Conservation (phyloP, 2,797 vertebrate genomes). For the Tadarida brasiliensis region DNA sequence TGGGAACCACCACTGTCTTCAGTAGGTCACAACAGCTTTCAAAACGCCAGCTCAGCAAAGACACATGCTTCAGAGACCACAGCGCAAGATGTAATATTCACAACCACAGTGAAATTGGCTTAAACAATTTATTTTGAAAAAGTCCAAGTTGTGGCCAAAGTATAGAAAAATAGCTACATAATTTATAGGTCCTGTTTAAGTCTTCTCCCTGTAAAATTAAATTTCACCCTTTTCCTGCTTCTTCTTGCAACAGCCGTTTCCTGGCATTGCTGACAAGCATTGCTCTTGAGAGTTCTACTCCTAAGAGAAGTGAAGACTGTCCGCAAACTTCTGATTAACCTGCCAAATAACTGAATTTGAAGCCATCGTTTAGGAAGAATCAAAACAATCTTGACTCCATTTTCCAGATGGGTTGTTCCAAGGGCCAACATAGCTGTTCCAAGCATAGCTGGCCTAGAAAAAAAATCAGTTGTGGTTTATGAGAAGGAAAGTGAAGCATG, state of each 20-base stretch:
- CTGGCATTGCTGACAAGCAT: background rate
- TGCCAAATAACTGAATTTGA: conserved; percentile 2
- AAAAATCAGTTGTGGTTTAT: conserved; percentile 6
- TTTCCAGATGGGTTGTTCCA: conserved; percentile 28
- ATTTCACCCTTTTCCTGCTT: conserved; percentile 15
- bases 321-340: background rate
- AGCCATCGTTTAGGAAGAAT: background rate
- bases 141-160: conserved; percentile 62
- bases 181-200: conserved; percentile 73
- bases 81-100: conserved; percentile 48
- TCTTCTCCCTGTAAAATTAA: conserved; percentile 61
- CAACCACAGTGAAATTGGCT: conserved; percentile 66
- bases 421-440: background rate
- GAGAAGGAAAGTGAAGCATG: background rate
- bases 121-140: conserved; percentile 72
- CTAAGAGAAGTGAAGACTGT: background rate
- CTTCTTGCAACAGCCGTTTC: conserved; percentile 52
- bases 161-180: conserved; percentile 75
- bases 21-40: conserved; percentile 18
- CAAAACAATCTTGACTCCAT: background rate
- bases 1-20: background rate
- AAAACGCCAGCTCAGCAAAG: conserved; percentile 70
- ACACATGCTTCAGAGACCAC: conserved; percentile 59
- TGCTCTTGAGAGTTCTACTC: background rate
- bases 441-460: background rate